Evolutionary conservation across 2,888 invertebrate genomes (phyloP), one percentile per base, ranked within the genome.

Genomic region (Toxonevra muliebris): DNA sequence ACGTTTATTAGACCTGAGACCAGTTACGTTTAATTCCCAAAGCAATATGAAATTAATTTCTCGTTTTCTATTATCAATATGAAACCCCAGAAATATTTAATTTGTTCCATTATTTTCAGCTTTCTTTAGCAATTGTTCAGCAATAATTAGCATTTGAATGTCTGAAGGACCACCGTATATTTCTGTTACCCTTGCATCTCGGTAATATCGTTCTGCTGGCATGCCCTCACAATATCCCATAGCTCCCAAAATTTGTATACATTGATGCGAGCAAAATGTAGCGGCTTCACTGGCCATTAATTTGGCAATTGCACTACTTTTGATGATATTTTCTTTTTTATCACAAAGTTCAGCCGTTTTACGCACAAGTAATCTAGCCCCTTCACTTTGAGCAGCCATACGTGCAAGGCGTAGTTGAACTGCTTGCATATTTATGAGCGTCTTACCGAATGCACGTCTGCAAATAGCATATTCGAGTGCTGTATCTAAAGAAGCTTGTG

Each of bases 91-190:
- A 30, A 30, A 30, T 7, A 30, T 30, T 30, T 30, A 30, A 30
- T 30, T 30, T 30, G 2, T 30, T 30, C 7, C 7, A 4, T 55
- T 61, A 7, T 15, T 85, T 57, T 57, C 52, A 17, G 12, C n/a
- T 40, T 65, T 61, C 50, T 61, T 67, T 17, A 65, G 12, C 13
- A 91, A 76, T 75, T 84, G 87, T 73, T 89, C 89, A 5, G 91
- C 92, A 72, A 93, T 88, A 1, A 93, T 87, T 12, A 91, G 84
- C 77, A 90, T 89, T 84, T 93, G 92, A 68, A 93, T 90, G 84
- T 93, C 93, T 13, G 90, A 92, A 12, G 92, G 91, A 2, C 93
- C 93, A 72, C 92, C 93, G 82, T 93, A 93, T 76, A 93, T 92
- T 83, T 93, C 92, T 0, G 93, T 93, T 62, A 93, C 92, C 69